phyloP scores from a whole-genome alignment of 2,797 vertebrate genomes.

The Sternarchorhynchus goeldii region DNA sequence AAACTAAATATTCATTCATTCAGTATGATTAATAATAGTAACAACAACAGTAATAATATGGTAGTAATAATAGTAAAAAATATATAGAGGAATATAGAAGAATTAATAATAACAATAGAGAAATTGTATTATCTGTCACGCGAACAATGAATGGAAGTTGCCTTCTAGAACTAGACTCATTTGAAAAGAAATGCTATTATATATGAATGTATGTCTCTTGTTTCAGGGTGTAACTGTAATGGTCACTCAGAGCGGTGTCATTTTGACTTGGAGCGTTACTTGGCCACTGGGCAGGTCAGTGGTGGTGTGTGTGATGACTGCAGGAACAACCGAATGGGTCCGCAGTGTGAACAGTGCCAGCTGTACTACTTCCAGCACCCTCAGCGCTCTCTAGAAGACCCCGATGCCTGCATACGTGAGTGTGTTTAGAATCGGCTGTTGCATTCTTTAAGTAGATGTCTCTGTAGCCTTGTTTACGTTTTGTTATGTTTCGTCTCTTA shows the following conservation, averaged over 20 bases:
- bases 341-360: constrained; percentile 82
- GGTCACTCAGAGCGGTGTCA: constrained; percentile 83
- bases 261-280: constrained; percentile 75
- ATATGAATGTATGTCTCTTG: neutral
- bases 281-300: constrained; percentile 68
- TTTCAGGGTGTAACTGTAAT: constrained; percentile 84
- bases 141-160: too few relatives aligned
- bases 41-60: too few relatives aligned
- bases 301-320: constrained; percentile 87
- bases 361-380: constrained; percentile 79
- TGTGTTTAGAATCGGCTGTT: constrained; percentile 11
- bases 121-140: too few relatives aligned
- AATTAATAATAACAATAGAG: too few relatives aligned
- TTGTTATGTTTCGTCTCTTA: constrained; percentile 5
- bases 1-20: too few relatives aligned
- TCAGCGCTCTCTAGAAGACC: constrained; percentile 68
- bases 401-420: constrained; percentile 79
- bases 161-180: too few relatives aligned
- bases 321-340: constrained; percentile 76
- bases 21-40: too few relatives aligned
- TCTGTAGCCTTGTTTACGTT: neutral
- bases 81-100: too few relatives aligned
- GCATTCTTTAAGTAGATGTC: neutral
- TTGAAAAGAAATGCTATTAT: neutral
- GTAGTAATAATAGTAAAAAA: too few relatives aligned